Evolutionary conservation across 2,797 vertebrate genomes (phyloP).

Genomic region (Dryobates pubescens): DNA sequence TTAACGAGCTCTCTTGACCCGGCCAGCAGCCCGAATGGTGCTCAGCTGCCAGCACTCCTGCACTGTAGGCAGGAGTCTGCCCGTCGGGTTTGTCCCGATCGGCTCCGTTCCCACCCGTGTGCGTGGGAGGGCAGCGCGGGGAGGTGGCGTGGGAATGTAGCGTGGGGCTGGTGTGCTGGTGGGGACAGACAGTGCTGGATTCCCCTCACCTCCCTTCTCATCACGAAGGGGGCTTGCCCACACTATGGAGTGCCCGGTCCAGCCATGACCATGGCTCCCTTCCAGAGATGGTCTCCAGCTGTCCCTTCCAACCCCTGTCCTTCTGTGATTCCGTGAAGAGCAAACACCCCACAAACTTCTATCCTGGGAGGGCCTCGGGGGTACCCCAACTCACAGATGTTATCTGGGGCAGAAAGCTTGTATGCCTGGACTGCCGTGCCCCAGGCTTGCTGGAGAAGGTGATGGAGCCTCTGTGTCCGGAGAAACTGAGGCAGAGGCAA

Average conservation of each 20-base stretch:
- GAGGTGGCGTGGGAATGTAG: fast-evolving
- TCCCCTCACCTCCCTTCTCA: background rate
- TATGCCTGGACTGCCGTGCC: fast-evolving
- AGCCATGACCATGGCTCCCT: background rate
- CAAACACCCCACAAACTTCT: background rate
- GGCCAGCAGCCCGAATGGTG: fast-evolving
- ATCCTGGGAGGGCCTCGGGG: background rate
- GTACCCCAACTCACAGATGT: background rate
- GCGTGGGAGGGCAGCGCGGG: fast-evolving
- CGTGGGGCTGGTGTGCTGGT: fast-evolving
- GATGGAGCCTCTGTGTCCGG: background rate
- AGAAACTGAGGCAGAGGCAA: slow-evolving; percentile 3
- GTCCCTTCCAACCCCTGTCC: too few relatives aligned
- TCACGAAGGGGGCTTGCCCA: background rate
- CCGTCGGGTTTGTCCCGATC: background rate
- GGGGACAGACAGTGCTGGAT: background rate
- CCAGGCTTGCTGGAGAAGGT: fast-evolving
- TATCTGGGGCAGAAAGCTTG: background rate
- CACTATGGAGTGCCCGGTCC: background rate
- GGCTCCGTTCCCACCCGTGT: background rate
- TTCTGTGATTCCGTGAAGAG: background rate
- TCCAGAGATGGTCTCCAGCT: too few relatives aligned
- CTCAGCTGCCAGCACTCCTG: background rate
- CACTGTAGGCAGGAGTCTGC: fast-evolving
- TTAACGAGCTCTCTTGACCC: background rate